Base-by-base conservation (phyloP, 2,888 invertebrate genomes). In the Drepanosiphum platanoidis region DNA sequence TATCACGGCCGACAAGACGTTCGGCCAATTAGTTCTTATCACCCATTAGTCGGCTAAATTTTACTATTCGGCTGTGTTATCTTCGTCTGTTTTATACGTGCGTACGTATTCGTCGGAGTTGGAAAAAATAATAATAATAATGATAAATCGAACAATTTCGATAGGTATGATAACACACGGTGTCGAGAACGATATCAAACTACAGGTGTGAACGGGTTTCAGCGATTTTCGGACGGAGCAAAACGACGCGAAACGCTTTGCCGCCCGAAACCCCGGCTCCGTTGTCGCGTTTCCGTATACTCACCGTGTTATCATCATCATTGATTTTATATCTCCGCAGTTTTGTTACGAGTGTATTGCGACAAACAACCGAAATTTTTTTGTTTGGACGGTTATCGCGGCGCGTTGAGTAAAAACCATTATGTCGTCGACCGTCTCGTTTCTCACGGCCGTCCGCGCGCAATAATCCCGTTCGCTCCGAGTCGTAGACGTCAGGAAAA, bases 321-420 rank as follows among this genome's bases (percentile, higher is more conserved):
- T 52, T 52, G 52, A 52, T 52, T 52, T 52, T 52, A 52, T 3
- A 22, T 18, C 9, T 46, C 46, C 52, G 52, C 52, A 46, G 42
- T 42, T 42, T 8, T 42, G 13, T n/a, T n/a, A n/a, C n/a, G n/a
- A n/a, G n/a, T n/a, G n/a, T n/a, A n/a, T n/a, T n/a, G n/a, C n/a
- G n/a, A n/a, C n/a, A n/a, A n/a, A n/a, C n/a, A 58, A 75, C 52
- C 52, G 34, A 75, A 61, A 36, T 58, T 36, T 58, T 36, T 15
- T n/a, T 58, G 34, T 75, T 75, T 75, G 34, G 58, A 46, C 11
- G 32, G 30, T 2, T 32, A 32, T 22, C 9, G 39, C 27, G 22
- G 7, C 36, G 39, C 22, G 27, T 64, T n/a, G n/a, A n/a, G n/a
- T n/a, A n/a, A n/a, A n/a, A n/a, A n/a, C n/a, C n/a, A n/a, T n/a